Evolutionary conservation across 2,888 invertebrate genomes (phyloP), one percentile per base, ranked within the genome.

Genomic region (Cerastis rubricosa): DNA sequence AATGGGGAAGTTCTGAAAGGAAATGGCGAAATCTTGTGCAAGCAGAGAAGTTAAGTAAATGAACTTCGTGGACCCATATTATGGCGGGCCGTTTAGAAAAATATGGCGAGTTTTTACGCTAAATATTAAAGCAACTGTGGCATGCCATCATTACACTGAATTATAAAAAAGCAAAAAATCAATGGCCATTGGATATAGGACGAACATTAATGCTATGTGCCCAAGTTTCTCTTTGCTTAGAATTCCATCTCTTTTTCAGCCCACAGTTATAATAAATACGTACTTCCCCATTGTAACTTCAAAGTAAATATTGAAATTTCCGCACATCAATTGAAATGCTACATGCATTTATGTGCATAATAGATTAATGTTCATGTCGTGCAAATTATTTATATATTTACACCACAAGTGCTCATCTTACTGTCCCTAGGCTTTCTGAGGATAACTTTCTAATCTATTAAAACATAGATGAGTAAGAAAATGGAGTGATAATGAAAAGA

Each of bases 351-450:
- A 78, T 84, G 80, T 89, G 80, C 84, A 78, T 79, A 83, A 74
- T 88, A 84, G 77, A 65, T 68, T 80, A 85, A 76, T 77, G 47
- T 83, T 74, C 82, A 85, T 85, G 85, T 88, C 85, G 84, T 86
- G 85, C 81, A 88, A 83, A 88, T 87, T 81, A 87, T 85, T 84
- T 82, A 87, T 81, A 80, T 74, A n/a, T n/a, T n/a, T n/a, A 88
- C 72, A 87, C 86, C 85, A 85, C 74, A 89, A 85, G 87, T 87
- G 86, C 88, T 91, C 90, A 90, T 91, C 90, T 92, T 91, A 85
- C 91, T 91, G 85, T 91, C 91, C 89, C 92, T 88, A 84, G 90
- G 91, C 92, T 90, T 65, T 71, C 75, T 69, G 75, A 75, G 66
- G 71, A 71, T 70, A 54, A 63, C 78, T 80, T 78, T 80, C 19